Evolutionary conservation across 2,113 vertebrate genomes (phyloP).

Genomic region (Phrynosoma blainvillii): DNA sequence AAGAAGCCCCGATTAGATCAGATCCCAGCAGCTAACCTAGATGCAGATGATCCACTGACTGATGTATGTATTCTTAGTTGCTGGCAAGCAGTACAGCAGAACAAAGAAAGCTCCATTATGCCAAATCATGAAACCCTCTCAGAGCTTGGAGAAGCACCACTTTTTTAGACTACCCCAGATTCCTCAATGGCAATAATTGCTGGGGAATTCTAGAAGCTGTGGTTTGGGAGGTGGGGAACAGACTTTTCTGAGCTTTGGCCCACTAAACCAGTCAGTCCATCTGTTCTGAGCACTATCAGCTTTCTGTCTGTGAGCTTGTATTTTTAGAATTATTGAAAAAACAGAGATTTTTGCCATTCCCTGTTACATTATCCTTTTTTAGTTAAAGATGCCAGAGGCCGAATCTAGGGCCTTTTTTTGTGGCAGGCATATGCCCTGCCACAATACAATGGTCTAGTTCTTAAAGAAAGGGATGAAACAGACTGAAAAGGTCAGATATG

Average conservation of each 20-base stretch:
- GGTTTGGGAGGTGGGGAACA: no score
- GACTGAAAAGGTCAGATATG: no score
- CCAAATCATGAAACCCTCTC: background rate
- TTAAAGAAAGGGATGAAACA: background rate
- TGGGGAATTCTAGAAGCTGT: no score
- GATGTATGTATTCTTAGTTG: slow-evolving; percentile 80
- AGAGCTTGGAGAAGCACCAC: no score
- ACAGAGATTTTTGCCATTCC: no score
- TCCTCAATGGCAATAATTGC: no score
- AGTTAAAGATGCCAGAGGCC: background rate
- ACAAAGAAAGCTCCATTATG: background rate
- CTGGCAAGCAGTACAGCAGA: background rate
- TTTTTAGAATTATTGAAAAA: no score
- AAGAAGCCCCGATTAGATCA: slow-evolving; percentile 97
- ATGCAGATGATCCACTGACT: slow-evolving; percentile 96
- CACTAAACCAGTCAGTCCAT: no score
- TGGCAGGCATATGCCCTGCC: background rate
- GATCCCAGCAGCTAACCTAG: slow-evolving; percentile 96
- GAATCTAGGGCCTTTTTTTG: background rate
- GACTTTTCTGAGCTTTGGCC: background rate
- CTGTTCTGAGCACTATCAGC: no score
- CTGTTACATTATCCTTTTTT: background rate
- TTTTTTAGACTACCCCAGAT: no score
- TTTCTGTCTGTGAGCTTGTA: no score
- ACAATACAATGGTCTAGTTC: background rate